Evolutionary conservation across 2,797 vertebrate species (phyloP).

Genomic region (Parauchenoglanis ngamensis): DNA sequence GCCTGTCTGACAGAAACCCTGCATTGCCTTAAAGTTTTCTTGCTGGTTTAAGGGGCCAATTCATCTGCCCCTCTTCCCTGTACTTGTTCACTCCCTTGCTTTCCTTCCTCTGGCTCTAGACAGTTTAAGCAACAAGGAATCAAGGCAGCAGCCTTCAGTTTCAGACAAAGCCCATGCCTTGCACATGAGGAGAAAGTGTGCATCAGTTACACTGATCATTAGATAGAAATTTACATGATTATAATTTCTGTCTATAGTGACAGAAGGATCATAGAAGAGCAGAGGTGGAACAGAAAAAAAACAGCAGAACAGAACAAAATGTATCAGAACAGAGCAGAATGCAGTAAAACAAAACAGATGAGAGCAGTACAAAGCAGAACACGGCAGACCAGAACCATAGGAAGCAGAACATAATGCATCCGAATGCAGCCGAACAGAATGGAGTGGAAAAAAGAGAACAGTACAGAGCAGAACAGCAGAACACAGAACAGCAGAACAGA

Average conservation of each 20-base stretch:
- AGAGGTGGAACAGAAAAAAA: neutral
- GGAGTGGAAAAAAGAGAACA: neutral
- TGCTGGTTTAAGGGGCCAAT: neutral
- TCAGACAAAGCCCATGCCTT: neutral
- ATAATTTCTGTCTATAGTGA: neutral
- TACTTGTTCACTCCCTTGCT: neutral
- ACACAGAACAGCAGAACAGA: neutral
- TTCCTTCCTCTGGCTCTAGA: neutral
- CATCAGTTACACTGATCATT: neutral
- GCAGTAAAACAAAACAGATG: neutral
- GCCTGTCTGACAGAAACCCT: constrained; percentile 20
- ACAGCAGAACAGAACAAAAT: neutral
- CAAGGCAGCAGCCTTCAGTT: neutral
- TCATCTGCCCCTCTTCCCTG: neutral
- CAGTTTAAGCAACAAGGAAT: neutral
- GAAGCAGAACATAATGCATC: neutral
- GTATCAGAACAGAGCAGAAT: neutral
- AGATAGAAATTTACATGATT: neutral
- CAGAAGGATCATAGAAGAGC: neutral
- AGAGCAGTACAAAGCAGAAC: neutral
- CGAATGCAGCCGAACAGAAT: neutral
- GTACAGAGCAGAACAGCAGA: neutral
- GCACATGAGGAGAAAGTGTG: neutral
- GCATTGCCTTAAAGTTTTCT: constrained; percentile 37
- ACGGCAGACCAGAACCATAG: neutral